phyloP scores from a whole-genome alignment of 2,113 vertebrate genomes.

The Aspidoscelis tigris region DNA sequence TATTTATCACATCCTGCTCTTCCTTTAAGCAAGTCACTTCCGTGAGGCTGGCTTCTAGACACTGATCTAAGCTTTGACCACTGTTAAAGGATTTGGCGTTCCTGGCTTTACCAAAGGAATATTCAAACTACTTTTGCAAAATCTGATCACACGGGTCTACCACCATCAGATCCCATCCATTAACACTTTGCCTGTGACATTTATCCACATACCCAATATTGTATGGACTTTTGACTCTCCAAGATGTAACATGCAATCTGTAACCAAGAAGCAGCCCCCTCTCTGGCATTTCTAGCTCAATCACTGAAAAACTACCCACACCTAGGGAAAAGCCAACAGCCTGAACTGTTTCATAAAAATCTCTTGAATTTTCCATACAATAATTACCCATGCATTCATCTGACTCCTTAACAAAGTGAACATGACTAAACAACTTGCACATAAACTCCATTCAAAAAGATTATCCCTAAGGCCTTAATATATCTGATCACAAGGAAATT shows the following conservation, averaged over 20 bases:
- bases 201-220: neutral
- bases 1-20: neutral
- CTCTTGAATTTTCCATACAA: constrained; percentile 1
- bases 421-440: neutral
- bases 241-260: neutral
- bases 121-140: neutral
- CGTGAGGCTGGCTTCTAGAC: neutral
- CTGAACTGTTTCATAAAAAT: neutral
- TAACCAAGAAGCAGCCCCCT: neutral
- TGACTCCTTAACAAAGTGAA: neutral
- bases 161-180: neutral
- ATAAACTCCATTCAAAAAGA: neutral
- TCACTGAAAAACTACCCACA: neutral
- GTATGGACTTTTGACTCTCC: neutral
- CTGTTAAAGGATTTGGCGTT: neutral
- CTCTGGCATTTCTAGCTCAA: neutral
- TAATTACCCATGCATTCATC: neutral
- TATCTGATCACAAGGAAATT: neutral
- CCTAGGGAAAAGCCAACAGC: neutral
- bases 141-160: neutral
- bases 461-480: neutral
- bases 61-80: neutral
- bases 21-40: neutral
- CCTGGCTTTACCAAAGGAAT: neutral
- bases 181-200: neutral